A percentile compares a stretch with the other conserved stretches of the same genome.
These are phyloP conservation scores for Mungos mungo DNA, from an alignment of 2,113 vertebrate species.

Conservation along the genomic window DNA sequence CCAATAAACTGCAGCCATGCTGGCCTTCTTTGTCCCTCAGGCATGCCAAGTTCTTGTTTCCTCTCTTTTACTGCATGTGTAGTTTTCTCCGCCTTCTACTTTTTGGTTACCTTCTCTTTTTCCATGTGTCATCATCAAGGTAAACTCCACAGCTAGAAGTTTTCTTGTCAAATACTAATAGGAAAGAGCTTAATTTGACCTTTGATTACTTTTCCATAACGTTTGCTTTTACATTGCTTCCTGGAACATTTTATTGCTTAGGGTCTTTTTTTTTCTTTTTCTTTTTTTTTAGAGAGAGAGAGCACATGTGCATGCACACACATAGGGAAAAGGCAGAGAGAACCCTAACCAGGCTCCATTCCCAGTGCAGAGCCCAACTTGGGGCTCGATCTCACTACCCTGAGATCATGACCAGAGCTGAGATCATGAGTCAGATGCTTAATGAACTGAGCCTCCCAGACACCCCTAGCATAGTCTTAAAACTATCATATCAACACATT, in stretches of 20 bases:
- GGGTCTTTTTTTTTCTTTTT: not conserved
- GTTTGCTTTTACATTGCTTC: not conserved
- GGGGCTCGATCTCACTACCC: too few species aligned
- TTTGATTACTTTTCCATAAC: not conserved
- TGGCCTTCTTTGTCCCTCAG: not conserved
- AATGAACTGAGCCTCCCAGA: too few species aligned
- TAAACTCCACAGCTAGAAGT: not conserved
- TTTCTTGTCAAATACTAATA: not conserved
- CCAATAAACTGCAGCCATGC: rapidly evolving
- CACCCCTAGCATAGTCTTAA: not conserved
- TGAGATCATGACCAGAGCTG: too few species aligned
- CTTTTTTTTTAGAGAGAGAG: not conserved
- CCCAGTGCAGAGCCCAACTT: too few species aligned
- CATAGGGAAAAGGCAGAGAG: too few species aligned
- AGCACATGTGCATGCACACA: too few species aligned
- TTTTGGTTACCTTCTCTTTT: not conserved
- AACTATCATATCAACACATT: not conserved
- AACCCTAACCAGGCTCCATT: too few species aligned
- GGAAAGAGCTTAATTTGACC: not conserved
- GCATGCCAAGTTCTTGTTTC: not conserved
- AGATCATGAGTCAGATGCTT: too few species aligned
- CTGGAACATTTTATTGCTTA: not conserved
- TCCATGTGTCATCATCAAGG: not conserved
- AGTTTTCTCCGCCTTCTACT: not conserved
- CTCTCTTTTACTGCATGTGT: not conserved